Percentiles rank a stretch among this genome's conserved stretches.
phyloP scores from a whole-genome alignment of 2,797 vertebrate species.

The Coregonus ussuriensis region DNA sequence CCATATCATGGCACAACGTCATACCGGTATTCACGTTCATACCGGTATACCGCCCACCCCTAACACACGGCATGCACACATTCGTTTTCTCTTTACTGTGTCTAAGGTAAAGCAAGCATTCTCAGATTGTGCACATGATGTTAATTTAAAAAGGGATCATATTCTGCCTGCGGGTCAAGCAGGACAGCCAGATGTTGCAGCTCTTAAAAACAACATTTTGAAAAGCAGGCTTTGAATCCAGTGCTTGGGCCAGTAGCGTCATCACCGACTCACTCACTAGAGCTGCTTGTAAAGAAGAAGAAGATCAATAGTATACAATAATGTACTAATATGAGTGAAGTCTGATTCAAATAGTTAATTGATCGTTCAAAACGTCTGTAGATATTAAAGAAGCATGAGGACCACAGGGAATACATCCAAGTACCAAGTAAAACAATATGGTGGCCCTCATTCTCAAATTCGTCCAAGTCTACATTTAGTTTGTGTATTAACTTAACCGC shows the following conservation, averaged over 20 bases:
- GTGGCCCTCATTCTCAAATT: neutral
- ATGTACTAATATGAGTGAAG: neutral
- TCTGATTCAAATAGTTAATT: neutral
- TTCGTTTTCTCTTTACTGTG: neutral
- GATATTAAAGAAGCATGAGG: neutral
- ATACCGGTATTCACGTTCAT: too few species aligned
- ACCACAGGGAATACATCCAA: neutral
- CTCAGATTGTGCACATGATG: conserved; percentile 36
- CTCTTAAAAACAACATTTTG: conserved; percentile 34
- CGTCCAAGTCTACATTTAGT: neutral
- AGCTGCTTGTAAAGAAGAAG: neutral
- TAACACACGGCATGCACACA: neutral
- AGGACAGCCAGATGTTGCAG: conserved; percentile 50
- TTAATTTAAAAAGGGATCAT: conserved; percentile 47
- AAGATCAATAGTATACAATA: neutral
- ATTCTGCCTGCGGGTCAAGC: conserved; percentile 44
- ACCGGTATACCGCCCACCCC: too few species aligned
- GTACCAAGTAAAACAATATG: neutral
- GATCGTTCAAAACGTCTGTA: neutral
- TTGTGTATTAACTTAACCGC: conserved; percentile 5
- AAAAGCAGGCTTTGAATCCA: conserved; percentile 22
- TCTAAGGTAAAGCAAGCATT: conserved; percentile 14
- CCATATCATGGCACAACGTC: too few species aligned
- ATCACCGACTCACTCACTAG: neutral
- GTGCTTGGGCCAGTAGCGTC: conserved; percentile 3